A percentile compares a stretch with the other conserved stretches of the same genome.
Conservation (phyloP, 2,888 invertebrate genomes). For the Seira sanloemensis region DNA sequence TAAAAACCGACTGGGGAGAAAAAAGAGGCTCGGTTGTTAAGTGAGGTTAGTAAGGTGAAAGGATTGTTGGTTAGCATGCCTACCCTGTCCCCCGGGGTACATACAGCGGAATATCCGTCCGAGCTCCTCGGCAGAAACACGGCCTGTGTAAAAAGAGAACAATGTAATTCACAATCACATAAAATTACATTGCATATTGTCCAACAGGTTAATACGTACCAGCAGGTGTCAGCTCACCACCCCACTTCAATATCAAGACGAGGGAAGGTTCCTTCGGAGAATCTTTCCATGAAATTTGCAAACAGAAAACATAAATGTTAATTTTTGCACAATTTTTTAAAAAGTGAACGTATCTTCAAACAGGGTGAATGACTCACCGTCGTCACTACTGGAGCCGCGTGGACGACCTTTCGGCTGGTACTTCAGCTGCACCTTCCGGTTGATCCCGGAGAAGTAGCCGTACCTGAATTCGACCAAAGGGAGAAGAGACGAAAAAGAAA, state of each 20-base stretch:
- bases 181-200: too few species aligned
- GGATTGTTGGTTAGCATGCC: conserved; percentile 67
- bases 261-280: conserved; percentile 93
- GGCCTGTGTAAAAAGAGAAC: too few species aligned
- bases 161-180: too few species aligned
- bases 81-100: conserved; percentile 93
- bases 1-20: neutral
- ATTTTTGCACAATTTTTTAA: neutral
- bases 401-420: conserved; percentile 97
- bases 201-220: too few species aligned
- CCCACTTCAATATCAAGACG: conserved; percentile 98
- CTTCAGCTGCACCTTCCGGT: conserved; percentile 99
- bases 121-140: conserved; percentile 97
- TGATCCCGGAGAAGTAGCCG: conserved; percentile 99
- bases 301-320: conserved; percentile 8
- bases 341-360: neutral
- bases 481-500: neutral
- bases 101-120: conserved; percentile 99
- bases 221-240: conserved; percentile 98
- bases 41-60: conserved; percentile 60
- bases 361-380: conserved; percentile 82
- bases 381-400: conserved; percentile 93
- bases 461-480: conserved; percentile 82
- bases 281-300: conserved; percentile 78
- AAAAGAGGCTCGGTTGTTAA: conserved; percentile 9